Conservation (phyloP, 2,113 vertebrate genomes). For the Copsychus sechellarum region DNA sequence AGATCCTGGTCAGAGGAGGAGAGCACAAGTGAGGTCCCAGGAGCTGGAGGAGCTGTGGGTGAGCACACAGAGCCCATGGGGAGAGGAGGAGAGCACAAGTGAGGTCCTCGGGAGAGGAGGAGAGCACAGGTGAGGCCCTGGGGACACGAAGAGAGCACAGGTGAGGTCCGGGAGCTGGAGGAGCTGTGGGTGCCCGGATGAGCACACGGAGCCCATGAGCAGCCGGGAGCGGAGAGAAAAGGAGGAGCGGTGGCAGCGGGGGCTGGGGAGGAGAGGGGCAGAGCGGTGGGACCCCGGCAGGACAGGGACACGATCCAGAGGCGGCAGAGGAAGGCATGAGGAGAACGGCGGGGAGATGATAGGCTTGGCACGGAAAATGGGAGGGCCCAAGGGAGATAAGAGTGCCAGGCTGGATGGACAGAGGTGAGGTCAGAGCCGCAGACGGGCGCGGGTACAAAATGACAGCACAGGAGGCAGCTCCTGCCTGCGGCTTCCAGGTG, state of each 20-base stretch:
- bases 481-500: neutral
- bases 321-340: neutral
- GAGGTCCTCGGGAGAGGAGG: neutral
- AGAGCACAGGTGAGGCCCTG: neutral
- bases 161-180: neutral
- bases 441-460: neutral
- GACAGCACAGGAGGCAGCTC: neutral
- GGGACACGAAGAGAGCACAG: neutral
- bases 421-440: conserved; percentile 35
- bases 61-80: neutral
- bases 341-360: neutral
- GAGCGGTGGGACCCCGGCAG: neutral
- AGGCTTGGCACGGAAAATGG: conserved; percentile 49
- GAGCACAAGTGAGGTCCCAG: neutral
- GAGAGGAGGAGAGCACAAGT: too few species aligned
- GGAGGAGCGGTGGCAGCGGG: neutral
- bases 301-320: neutral
- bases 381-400: neutral
- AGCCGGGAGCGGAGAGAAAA: accelerated
- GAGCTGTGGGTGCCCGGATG: neutral
- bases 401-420: neutral
- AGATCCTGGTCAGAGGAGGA: neutral
- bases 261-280: neutral
- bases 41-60: neutral
- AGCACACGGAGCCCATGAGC: neutral